Percentiles rank a stretch among this genome's conserved stretches.
These are phyloP conservation scores for Chelon labrosus DNA, from an alignment of 2,797 vertebrate species.

Conservation along the genomic window DNA sequence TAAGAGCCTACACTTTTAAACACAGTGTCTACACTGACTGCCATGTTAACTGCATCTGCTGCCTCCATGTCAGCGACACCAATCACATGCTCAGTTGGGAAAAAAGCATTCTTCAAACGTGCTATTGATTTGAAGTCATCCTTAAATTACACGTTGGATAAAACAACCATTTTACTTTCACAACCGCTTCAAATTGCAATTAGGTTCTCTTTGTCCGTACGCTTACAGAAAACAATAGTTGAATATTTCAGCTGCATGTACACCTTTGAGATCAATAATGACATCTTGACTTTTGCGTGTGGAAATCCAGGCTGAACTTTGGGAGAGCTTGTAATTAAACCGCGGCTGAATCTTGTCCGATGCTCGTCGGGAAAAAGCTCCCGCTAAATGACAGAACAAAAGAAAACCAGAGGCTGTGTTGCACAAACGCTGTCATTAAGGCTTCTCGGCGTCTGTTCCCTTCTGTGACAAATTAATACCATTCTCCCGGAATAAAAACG, in stretches of 20 bases:
- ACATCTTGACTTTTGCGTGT: conserved; percentile 40
- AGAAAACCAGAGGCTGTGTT: conserved; percentile 4
- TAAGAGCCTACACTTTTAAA: not conserved
- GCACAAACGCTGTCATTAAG: conserved; percentile 48
- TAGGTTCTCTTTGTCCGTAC: conserved; percentile 18
- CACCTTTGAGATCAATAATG: conserved; percentile 50
- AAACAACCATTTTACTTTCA: conserved; percentile 43
- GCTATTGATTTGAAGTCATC: conserved; percentile 53
- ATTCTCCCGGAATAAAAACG: conserved; percentile 1
- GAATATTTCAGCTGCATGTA: not conserved
- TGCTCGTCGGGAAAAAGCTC: conserved; percentile 21
- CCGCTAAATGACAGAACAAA: conserved; percentile 40
- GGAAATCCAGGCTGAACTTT: conserved; percentile 9
- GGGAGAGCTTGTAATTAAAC: conserved; percentile 51
- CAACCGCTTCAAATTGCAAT: conserved; percentile 34
- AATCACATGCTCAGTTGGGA: conserved; percentile 40
- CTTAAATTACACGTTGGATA: conserved; percentile 41
- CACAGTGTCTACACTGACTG: too few relatives aligned
- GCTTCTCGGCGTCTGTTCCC: conserved; percentile 31
- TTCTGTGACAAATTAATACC: conserved; percentile 53
- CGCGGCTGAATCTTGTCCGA: conserved; percentile 20
- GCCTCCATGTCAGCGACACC: conserved; percentile 4
- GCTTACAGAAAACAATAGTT: not conserved
- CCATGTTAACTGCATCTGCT: conserved; percentile 13
- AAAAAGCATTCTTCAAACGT: conserved; percentile 45